A percentile compares a stretch with the other conserved stretches of the same genome.
phyloP scores from a whole-genome alignment of 2,888 invertebrate species.

The Leptinotarsa haldemani region DNA sequence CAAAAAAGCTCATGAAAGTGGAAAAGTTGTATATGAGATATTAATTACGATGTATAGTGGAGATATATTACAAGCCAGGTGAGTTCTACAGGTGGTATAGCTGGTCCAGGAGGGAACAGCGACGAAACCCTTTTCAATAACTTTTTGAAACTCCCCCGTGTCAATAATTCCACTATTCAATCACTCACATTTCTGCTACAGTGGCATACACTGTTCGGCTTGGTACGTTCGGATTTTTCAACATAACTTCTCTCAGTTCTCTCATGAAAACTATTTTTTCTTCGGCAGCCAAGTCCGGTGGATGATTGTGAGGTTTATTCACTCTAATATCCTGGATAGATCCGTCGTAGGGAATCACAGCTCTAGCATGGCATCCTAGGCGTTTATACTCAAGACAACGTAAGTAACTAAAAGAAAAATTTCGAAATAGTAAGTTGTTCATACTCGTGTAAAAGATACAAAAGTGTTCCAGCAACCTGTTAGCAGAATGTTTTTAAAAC shows the following conservation, averaged over 20 bases:
- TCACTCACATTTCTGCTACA: conserved; percentile 59
- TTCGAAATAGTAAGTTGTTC: background rate
- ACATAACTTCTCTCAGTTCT: conserved; percentile 60
- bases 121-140: too few species aligned
- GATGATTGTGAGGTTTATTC: conserved; percentile 62
- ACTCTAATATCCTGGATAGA: conserved; percentile 62
- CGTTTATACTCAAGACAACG: conserved; percentile 63
- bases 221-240: conserved; percentile 55
- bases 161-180: too few species aligned
- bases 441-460: background rate
- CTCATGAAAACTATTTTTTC: conserved; percentile 63
- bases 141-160: too few species aligned
- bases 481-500: too few species aligned
- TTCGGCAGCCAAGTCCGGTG: conserved; percentile 62
- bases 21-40: too few species aligned
- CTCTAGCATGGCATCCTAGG: conserved; percentile 62
- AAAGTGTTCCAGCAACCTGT: background rate
- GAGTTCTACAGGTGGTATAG: too few species aligned
- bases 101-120: too few species aligned
- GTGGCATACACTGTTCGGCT: conserved; percentile 58
- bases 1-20: too few species aligned
- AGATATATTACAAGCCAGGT: too few species aligned
- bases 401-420: conserved; percentile 56
- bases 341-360: conserved; percentile 61
- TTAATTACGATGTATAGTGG: too few species aligned